Evolutionary conservation across 2,797 vertebrate species (phyloP).

Genomic region (Manis pentadactyla): DNA sequence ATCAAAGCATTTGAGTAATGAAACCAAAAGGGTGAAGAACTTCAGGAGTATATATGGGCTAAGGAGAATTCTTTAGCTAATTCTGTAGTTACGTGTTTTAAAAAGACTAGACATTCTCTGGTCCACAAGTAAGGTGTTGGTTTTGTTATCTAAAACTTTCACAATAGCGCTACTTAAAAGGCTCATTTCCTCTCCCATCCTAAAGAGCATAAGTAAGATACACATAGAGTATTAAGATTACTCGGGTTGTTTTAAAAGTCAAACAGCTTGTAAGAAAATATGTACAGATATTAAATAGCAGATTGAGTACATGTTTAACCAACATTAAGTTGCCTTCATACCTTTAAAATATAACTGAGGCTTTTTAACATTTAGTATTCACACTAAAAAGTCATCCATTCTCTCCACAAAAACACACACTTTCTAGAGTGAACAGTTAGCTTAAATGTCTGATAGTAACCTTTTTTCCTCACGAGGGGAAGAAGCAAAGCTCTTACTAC

Average conservation of each 20-base stretch:
- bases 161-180: not conserved
- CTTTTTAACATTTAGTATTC: not conserved
- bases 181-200: not conserved
- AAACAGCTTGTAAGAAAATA: constrained; percentile 48
- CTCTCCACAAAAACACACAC: not conserved
- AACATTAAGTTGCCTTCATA: not conserved
- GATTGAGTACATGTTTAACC: constrained; percentile 17
- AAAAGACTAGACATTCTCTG: not conserved
- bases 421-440: not conserved
- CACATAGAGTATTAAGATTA: not conserved
- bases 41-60: not conserved
- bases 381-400: not conserved
- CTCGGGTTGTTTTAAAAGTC: not conserved
- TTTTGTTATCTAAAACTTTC: constrained; percentile 2
- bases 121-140: not conserved
- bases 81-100: not conserved
- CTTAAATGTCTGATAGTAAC: not conserved
- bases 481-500: not conserved
- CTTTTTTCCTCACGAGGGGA: not conserved
- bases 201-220: constrained; percentile 4
- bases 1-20: not conserved
- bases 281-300: not conserved
- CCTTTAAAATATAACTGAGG: not conserved
- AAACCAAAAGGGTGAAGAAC: not conserved
- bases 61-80: not conserved